Percentiles rank a stretch among this genome's conserved stretches.
These are phyloP conservation scores for Agriopis aurantiaria DNA, from an alignment of 2,888 invertebrate species.

Conservation along the genomic window DNA sequence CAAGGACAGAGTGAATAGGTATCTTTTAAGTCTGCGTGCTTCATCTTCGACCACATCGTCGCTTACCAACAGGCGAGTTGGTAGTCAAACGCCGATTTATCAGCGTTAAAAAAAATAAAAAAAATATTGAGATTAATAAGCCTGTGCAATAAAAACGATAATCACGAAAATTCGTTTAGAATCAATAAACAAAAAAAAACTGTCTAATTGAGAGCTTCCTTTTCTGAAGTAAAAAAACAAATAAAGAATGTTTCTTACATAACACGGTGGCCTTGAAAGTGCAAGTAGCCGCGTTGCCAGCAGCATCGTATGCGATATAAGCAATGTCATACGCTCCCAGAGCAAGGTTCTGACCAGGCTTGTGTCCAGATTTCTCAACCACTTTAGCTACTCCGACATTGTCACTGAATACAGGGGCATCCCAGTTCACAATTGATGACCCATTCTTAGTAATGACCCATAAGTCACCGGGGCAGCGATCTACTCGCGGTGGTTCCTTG, in stretches of 20 bases:
- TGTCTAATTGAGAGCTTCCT: neutral
- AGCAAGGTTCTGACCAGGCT: constrained; percentile 94
- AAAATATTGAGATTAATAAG: no score
- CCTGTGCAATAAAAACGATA: no score
- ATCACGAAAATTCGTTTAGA: no score
- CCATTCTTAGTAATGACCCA: constrained; percentile 98
- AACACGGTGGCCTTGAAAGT: constrained; percentile 96
- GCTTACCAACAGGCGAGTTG: no score
- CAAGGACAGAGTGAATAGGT: no score
- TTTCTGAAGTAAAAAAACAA: neutral
- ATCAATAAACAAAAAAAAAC: no score
- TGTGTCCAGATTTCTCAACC: constrained; percentile 94
- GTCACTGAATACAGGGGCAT: constrained; percentile 96
- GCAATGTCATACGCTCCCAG: constrained; percentile 98
- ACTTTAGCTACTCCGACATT: constrained; percentile 93
- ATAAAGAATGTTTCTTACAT: constrained; percentile 87
- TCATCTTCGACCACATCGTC: no score
- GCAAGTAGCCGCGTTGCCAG: constrained; percentile 96
- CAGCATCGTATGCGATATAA: constrained; percentile 97
- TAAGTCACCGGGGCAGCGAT: constrained; percentile 96
- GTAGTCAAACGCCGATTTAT: no score
- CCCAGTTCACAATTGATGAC: constrained; percentile 96
- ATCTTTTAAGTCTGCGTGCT: no score
- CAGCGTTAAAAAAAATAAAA: no score
- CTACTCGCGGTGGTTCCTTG: constrained; percentile 94